Evolutionary conservation across 2,113 vertebrate genomes (phyloP), one percentile per base, ranked within the genome.

Genomic region (Fregetta grallaria): DNA sequence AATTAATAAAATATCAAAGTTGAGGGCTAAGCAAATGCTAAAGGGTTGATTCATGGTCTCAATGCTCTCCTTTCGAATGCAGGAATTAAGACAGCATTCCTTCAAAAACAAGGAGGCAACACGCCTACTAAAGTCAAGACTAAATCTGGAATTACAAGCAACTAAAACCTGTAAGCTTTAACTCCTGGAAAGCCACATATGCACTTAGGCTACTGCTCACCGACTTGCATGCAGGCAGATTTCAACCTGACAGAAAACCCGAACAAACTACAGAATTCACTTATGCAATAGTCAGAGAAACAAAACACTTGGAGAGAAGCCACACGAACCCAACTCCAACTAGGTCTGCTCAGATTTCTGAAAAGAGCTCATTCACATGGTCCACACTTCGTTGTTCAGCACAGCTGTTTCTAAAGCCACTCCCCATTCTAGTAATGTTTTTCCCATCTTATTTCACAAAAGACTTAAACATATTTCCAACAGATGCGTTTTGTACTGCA

Each of bases 1-100:
- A 72, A 92, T 95, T 56, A 96, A 93, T 93, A 90, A 95, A 94
- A 92, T 93, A 93, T 90, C 90, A 66, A 90, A 93, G 80, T 22
- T 25, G 44, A 82, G 62, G 36, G 25, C 63, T 21, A 65, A 50
- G 73, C 61, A 86, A 79, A 93, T 23, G 63, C 29, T 61, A 72
- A 81, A 76, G 87, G 74, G 76, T 8, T 77, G 68, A 67, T 71
- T 85, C 30, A 29, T 1, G 27, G 36, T 9, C 65, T 49, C 44
- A 47, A 13, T 2, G 47, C 23, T 59, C n/a, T 12, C 61, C 66
- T 86, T 40, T 17, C 56, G 67, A 89, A 81, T 5, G 76, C 65
- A 74, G 49, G 18, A 61, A 87, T 63, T 22, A 66, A 55, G 70
- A 12, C 0, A 7, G 17, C 0, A 1, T 4, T 75, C 49, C 56